These are phyloP conservation scores for Enhydra lutris DNA, from an alignment of 2,113 vertebrate genomes.

Conservation along the genomic window DNA sequence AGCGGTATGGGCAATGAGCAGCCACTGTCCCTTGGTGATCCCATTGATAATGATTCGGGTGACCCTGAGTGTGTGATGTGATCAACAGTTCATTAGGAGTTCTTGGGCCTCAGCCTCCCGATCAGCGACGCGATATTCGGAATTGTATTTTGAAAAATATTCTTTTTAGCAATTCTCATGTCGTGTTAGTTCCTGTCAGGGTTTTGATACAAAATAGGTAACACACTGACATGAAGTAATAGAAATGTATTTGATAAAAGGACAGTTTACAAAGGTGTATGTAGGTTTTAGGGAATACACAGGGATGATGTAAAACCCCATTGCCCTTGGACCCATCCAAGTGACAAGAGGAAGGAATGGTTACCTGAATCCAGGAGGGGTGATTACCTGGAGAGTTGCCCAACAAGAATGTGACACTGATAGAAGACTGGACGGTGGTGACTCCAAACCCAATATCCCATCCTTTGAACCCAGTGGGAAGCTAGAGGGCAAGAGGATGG, in stretches of 20 bases:
- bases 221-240: background rate
- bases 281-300: background rate
- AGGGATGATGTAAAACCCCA: background rate
- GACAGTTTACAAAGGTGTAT: background rate
- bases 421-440: background rate
- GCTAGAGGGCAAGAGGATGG: background rate
- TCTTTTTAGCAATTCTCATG: background rate
- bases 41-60: background rate
- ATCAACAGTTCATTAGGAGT: background rate
- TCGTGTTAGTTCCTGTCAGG: background rate
- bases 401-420: background rate
- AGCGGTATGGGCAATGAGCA: background rate
- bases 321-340: background rate
- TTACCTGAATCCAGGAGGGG: background rate
- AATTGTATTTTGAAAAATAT: background rate
- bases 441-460: background rate
- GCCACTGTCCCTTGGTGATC: background rate
- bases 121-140: background rate
- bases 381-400: no score
- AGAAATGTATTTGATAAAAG: background rate
- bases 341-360: background rate
- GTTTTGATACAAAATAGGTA: background rate
- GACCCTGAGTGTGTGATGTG: background rate
- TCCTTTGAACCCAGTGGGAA: background rate
- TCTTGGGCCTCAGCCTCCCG: background rate